Evolutionary conservation across 2,113 vertebrate genomes (phyloP).

Genomic region (Tricholaema leucomelas): DNA sequence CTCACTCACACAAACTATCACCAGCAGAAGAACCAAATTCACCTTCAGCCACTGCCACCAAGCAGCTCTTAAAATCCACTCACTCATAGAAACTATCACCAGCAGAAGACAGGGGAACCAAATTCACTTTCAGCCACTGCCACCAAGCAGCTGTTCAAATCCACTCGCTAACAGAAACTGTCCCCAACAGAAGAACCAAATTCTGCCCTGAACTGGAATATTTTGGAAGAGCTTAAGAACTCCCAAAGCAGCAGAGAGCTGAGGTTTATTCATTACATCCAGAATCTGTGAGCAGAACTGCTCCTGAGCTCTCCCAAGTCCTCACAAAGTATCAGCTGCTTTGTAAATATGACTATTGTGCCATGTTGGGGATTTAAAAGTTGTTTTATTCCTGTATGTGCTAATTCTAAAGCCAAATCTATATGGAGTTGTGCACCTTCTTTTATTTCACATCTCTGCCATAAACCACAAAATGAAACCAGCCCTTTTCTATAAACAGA

Average conservation of each 20-base stretch:
- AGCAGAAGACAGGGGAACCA: neutral
- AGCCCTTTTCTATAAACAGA: neutral
- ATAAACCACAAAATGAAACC: neutral
- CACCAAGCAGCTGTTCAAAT: too few relatives aligned
- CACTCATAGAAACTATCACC: neutral
- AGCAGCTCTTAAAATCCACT: neutral
- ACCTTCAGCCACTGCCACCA: neutral
- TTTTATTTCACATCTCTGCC: neutral
- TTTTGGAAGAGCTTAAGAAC: neutral
- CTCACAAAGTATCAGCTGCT: neutral
- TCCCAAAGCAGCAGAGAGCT: slow-evolving; percentile 14
- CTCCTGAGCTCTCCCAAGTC: slow-evolving; percentile 35
- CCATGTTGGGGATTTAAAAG: slow-evolving; percentile 5
- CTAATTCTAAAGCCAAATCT: slow-evolving; percentile 29
- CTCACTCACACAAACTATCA: neutral
- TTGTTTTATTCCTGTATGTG: slow-evolving; percentile 24
- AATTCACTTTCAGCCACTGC: neutral
- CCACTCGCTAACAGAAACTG: neutral
- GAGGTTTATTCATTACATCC: neutral
- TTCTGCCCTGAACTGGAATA: neutral
- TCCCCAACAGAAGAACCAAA: neutral
- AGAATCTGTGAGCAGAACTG: slow-evolving; percentile 30
- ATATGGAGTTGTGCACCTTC: neutral
- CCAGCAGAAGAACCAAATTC: neutral
- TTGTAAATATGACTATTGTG: neutral